A percentile compares a stretch with the other conserved stretches of the same genome.
Evolutionary conservation across 2,888 invertebrate species (phyloP).

Genomic region (Hypomecis punctinalis): DNA sequence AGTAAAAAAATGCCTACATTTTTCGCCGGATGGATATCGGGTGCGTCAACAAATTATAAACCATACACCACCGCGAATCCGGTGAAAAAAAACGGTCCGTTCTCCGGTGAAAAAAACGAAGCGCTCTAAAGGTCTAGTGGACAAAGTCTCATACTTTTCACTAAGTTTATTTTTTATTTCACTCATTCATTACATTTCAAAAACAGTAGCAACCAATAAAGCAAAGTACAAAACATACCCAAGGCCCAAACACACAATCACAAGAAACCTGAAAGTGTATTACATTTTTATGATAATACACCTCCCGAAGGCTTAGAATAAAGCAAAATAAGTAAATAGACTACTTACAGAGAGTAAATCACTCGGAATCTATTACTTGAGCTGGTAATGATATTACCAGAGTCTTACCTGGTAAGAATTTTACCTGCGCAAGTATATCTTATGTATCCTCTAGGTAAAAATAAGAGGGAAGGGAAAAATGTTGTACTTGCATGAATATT

Average conservation of each 20-base stretch:
- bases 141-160: too few relatives aligned
- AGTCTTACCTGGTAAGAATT: conserved; percentile 18
- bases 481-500: conserved; percentile 50
- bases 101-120: too few relatives aligned
- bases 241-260: background rate
- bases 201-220: too few relatives aligned
- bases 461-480: conserved; percentile 44
- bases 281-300: conserved; percentile 36
- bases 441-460: conserved; percentile 29
- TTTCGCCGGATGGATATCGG: too few relatives aligned
- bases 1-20: too few relatives aligned
- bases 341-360: conserved; percentile 30
- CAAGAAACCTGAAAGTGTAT: conserved; percentile 15
- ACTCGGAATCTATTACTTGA: conserved; percentile 35
- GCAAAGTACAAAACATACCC: background rate
- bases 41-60: too few relatives aligned
- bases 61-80: too few relatives aligned
- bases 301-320: conserved; percentile 24
- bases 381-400: conserved; percentile 31
- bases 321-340: conserved; percentile 30
- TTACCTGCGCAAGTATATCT: conserved; percentile 16
- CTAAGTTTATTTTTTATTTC: too few relatives aligned
- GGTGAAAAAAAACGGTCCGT: too few relatives aligned
- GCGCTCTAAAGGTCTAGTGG: too few relatives aligned
- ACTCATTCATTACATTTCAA: too few relatives aligned